Evolutionary conservation across 2,113 vertebrate genomes (phyloP).

Genomic region (Sorex fumeus): DNA sequence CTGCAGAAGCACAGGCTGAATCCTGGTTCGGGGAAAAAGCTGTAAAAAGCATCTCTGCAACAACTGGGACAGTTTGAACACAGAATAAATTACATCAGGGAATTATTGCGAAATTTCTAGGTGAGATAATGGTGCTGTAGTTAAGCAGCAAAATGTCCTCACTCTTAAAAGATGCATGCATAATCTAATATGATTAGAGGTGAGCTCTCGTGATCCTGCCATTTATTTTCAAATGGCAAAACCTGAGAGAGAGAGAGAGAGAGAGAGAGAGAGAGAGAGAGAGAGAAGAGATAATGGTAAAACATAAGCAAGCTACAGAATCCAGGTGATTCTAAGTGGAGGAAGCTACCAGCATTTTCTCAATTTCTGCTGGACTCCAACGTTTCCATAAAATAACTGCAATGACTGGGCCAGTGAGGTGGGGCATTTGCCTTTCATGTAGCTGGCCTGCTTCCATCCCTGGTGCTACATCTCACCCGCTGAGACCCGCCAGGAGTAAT

Average conservation of each 20-base stretch:
- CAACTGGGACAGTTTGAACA: neutral
- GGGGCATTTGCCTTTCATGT: too few relatives aligned
- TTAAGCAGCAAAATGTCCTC: neutral
- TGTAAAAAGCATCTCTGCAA: conserved; percentile 13
- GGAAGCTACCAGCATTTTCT: neutral
- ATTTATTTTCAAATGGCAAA: conserved; percentile 40
- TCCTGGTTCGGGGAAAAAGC: neutral
- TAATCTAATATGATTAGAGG: neutral
- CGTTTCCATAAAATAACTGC: too few relatives aligned
- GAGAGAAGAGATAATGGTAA: neutral
- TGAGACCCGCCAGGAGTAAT: too few relatives aligned
- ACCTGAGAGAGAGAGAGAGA: neutral
- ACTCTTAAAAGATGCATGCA: neutral
- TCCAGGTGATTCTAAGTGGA: neutral
- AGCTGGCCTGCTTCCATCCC: too few relatives aligned
- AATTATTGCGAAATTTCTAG: neutral
- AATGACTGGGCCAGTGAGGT: too few relatives aligned
- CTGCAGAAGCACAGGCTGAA: neutral
- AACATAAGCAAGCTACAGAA: neutral
- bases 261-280: neutral
- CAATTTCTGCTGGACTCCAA: too few relatives aligned
- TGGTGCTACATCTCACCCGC: too few relatives aligned
- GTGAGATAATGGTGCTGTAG: neutral
- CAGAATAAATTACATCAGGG: neutral
- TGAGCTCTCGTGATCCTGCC: neutral